Evolutionary conservation across 2,888 invertebrate genomes (phyloP).

Genomic region (Scotopteryx bipunctaria): DNA sequence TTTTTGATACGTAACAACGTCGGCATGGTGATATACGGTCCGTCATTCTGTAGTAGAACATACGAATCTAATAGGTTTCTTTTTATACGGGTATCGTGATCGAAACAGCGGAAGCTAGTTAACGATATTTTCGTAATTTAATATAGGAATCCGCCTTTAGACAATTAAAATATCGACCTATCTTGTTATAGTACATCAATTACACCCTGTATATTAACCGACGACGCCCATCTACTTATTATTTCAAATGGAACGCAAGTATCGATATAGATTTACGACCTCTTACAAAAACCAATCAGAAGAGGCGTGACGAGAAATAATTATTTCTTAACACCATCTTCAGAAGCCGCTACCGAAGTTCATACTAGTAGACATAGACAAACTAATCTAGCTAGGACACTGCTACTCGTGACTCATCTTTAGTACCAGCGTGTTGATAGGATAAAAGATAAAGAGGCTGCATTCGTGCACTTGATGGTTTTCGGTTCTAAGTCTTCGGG

Average conservation of each 20-base stretch:
- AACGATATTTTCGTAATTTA: constrained; percentile 10
- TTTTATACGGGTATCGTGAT: no score
- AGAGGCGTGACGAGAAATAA: constrained; percentile 73
- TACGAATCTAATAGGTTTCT: no score
- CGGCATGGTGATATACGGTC: no score
- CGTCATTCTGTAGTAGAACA: no score
- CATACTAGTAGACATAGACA: constrained; percentile 41
- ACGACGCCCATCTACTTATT: constrained; percentile 60
- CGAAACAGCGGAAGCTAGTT: no score
- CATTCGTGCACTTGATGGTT: no score
- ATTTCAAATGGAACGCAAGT: constrained; percentile 61
- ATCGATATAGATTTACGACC: constrained; percentile 70
- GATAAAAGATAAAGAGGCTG: no score
- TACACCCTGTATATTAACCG: constrained; percentile 47
- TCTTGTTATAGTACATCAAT: constrained; percentile 34
- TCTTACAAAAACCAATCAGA: constrained; percentile 79
- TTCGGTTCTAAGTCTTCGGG: no score
- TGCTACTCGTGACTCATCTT: no score
- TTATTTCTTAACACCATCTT: constrained; percentile 81
- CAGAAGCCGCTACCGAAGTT: constrained; percentile 67
- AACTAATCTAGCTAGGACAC: neutral
- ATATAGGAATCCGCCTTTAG: constrained; percentile 6
- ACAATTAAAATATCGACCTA: constrained; percentile 22
- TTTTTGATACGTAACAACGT: no score
- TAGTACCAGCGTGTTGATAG: no score